Conservation (phyloP, 1,140 invertebrate genomes). For the Ips typographus region DNA sequence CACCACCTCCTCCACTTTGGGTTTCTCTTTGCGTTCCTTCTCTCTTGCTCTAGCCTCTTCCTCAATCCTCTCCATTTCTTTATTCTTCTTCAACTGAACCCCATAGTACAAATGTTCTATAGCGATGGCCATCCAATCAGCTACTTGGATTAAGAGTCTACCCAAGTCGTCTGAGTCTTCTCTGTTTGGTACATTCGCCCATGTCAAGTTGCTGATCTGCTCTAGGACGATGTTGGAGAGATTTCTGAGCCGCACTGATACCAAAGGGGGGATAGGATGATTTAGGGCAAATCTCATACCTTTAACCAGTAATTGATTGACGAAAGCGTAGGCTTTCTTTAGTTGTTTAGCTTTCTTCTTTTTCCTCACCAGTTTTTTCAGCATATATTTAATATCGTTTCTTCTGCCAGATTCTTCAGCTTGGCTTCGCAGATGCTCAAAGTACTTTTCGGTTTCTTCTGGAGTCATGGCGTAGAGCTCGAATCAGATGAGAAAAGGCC, state of each 20-base stretch:
- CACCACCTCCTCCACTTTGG: not conserved
- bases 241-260: conserved; percentile 43
- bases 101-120: conserved; percentile 44
- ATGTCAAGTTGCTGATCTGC: conserved; percentile 40
- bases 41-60: conserved; percentile 17
- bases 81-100: conserved; percentile 43
- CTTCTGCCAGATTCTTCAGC: conserved; percentile 22
- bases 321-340: conserved; percentile 38
- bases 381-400: conserved; percentile 36
- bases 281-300: conserved; percentile 36
- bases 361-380: conserved; percentile 31
- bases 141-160: conserved; percentile 36
- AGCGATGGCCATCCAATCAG: conserved; percentile 44
- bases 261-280: conserved; percentile 41
- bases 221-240: conserved; percentile 45
- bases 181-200: conserved; percentile 38
- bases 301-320: conserved; percentile 36
- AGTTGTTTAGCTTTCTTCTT: conserved; percentile 30
- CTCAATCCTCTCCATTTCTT: conserved; percentile 39
- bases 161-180: conserved; percentile 35
- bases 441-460: conserved; percentile 47
- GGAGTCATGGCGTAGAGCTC: conserved; percentile 46
- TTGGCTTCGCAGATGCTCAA: conserved; percentile 38
- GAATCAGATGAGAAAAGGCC: no score
- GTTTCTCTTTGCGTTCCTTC: conserved; percentile 16